Conservation (phyloP, 1,140 invertebrate genomes). For the Ostrea denselamellosa region DNA sequence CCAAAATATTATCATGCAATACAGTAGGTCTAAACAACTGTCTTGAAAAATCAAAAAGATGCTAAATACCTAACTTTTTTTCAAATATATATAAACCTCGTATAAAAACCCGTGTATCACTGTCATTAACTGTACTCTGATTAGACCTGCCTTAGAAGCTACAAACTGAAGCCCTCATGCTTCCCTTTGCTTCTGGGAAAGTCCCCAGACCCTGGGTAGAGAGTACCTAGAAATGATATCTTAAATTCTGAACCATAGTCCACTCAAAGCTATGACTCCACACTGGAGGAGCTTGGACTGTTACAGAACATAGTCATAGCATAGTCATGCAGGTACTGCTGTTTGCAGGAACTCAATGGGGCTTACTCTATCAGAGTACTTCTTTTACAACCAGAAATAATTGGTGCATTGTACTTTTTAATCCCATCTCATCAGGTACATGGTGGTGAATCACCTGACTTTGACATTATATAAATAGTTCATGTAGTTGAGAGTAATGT, state of each 20-base stretch:
- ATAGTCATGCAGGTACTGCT: conserved; percentile 32
- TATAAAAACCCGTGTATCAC: neutral
- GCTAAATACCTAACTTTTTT: neutral
- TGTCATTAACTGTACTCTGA: neutral
- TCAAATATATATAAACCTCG: neutral
- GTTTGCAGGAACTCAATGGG: conserved; percentile 7
- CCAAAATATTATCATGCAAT: neutral
- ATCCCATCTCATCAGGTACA: too few relatives aligned
- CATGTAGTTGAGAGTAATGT: too few relatives aligned
- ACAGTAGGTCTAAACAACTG: neutral
- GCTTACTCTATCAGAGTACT: conserved; percentile 14
- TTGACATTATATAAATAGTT: too few relatives aligned
- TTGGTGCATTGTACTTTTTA: neutral
- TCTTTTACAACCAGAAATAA: neutral
- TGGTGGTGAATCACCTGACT: too few relatives aligned
- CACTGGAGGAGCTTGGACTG: conserved; percentile 5
- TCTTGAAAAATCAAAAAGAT: neutral
- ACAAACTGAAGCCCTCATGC: neutral
- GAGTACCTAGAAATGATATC: neutral
- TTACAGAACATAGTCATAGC: conserved; percentile 25
- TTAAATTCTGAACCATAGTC: neutral
- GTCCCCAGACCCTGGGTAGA: conserved; percentile 27
- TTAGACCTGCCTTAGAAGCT: conserved; percentile 21
- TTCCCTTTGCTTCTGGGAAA: conserved; percentile 14
- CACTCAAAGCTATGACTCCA: neutral